These are phyloP conservation scores for Eupleurogrammus muticus DNA, from an alignment of 2,797 vertebrate species.

Conservation along the genomic window DNA sequence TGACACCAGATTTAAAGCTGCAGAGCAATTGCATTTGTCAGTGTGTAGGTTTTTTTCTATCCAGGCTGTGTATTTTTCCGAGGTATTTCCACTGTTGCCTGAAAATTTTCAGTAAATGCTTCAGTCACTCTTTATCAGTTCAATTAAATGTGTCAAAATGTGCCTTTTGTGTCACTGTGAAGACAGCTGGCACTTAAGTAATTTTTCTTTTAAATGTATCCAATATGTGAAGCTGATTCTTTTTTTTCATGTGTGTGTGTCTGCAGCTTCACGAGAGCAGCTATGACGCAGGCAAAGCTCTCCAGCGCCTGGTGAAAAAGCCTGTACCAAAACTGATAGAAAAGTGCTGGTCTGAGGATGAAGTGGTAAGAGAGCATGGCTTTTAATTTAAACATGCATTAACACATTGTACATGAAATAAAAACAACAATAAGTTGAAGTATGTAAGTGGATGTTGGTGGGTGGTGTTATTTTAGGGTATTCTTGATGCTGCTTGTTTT, in stretches of 20 bases:
- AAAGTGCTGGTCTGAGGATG: slow-evolving; percentile 99
- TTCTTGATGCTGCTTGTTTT: background rate
- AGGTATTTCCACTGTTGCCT: slow-evolving; percentile 29
- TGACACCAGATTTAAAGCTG: slow-evolving; percentile 61
- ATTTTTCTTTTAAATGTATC: background rate
- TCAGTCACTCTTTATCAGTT: slow-evolving; percentile 19
- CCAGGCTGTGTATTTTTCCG: slow-evolving; percentile 31
- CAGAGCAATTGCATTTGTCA: slow-evolving; percentile 52
- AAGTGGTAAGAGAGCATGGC: slow-evolving; percentile 89
- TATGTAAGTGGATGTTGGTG: too few relatives aligned
- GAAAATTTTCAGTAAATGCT: slow-evolving; percentile 29
- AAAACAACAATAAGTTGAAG: background rate
- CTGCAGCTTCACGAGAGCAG: slow-evolving; percentile 95
- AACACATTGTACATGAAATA: background rate
- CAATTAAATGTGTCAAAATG: slow-evolving; percentile 14
- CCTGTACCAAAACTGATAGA: slow-evolving; percentile 98
- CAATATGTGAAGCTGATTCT: background rate
- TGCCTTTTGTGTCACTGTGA: background rate
- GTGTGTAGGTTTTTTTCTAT: slow-evolving; percentile 49
- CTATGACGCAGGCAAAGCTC: slow-evolving; percentile 97
- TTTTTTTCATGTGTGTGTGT: background rate
- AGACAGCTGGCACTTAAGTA: background rate
- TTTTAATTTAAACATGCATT: slow-evolving; percentile 3
- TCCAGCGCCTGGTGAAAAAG: slow-evolving; percentile 98
- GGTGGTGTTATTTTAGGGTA: background rate